Base-by-base conservation (phyloP, 1,140 invertebrate genomes). In the Archegozetes longisetosus region DNA sequence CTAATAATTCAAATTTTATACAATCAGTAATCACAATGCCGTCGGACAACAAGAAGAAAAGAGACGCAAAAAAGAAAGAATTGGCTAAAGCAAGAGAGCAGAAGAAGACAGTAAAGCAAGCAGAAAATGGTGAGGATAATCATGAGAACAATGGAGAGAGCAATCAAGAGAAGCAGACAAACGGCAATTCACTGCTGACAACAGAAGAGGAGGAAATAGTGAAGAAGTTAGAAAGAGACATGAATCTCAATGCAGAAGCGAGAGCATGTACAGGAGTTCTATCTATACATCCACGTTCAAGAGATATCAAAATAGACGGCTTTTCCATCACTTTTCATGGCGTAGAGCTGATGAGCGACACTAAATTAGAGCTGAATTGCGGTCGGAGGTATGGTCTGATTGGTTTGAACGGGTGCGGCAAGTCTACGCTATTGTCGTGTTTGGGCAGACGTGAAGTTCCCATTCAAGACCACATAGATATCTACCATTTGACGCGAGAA, bases 291-390 rank as follows among this genome's bases (percentile, higher is more conserved):
- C 88, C 89, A 12, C 82, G 89, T 63, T 91, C 90, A 62, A 78
- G 95, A 62, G 95, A 99, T 74, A 79, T 98, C 27, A 98, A 98
- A 73, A 93, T 99, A 68, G 86, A 87, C 56, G 95, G 90, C 70
- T 86, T 98, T 69, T 95, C 93, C 32, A 89, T 99, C 55, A 97
- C 91, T 53, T 99, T 98, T 73, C 94, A 98, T 72, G 96, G 96
- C 52, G 80, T 82, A 66, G 96, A 98, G 77, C 76, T 99, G 60
- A 77, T 98, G 53, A 85, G 87, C 69, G 96, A 99, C 71, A 95
- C 95, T 0, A 84, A 88, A 71, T 75, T 98, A 0, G 95, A 98
- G 74, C 79, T 99, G 67, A 98, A 97, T 76, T 94, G 89, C 71
- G 93, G 94, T 0, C 76, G 92, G 66, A 80, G 95, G 65, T 98